A percentile compares a stretch with the other conserved stretches of the same genome.
phyloP scores from a whole-genome alignment of 2,797 vertebrate genomes.

The Enteromius thamalakanensis region DNA sequence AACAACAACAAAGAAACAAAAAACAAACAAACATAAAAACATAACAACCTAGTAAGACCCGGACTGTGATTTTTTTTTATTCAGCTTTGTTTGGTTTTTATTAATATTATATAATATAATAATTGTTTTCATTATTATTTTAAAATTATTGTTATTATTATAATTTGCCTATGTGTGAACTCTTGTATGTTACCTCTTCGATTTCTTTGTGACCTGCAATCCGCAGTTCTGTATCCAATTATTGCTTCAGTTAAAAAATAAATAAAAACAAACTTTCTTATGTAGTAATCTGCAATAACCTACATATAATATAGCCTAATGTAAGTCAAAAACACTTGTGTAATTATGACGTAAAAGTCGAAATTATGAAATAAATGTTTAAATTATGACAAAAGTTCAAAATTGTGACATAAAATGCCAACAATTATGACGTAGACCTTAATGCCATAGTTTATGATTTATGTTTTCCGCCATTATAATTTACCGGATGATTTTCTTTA shows the following conservation, averaged over 20 bases:
- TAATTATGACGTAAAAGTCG: background rate
- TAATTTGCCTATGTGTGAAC: background rate
- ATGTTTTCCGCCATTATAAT: background rate
- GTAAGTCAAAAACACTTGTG: background rate
- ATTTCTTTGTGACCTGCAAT: background rate
- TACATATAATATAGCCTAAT: background rate
- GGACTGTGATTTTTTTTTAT: background rate
- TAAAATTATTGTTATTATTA: background rate
- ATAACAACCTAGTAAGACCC: too few species aligned
- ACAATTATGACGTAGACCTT: background rate
- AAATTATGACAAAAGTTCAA: background rate
- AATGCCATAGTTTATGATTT: background rate
- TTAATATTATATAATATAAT: background rate
- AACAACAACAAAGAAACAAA: too few species aligned
- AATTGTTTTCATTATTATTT: background rate
- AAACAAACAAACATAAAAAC: too few species aligned
- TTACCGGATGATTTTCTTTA: background rate
- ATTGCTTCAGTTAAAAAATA: background rate
- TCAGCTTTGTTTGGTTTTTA: background rate
- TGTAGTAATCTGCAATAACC: background rate
- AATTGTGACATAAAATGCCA: background rate
- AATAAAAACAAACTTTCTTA: background rate
- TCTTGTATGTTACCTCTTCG: background rate
- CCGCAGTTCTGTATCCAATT: background rate
- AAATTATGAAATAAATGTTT: background rate